Percentiles rank a stretch among this genome's conserved stretches.
Conservation (phyloP, 1,140 invertebrate genomes). For the Apis dorsata region DNA sequence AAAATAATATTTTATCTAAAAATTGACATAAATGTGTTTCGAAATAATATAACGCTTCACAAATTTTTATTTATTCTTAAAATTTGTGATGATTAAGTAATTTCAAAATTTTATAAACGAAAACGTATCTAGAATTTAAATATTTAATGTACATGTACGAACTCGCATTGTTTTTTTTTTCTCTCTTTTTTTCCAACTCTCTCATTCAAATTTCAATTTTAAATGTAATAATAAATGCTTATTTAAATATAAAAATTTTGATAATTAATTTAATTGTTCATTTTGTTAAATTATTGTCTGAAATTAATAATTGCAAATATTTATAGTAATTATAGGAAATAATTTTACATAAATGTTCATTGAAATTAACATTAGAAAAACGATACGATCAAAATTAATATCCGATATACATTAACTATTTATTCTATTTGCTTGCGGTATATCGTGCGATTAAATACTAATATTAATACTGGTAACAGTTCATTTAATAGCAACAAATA, state of each 20-base stretch:
- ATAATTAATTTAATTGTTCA: background rate
- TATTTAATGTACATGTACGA: background rate
- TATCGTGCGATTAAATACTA: constrained; percentile 19
- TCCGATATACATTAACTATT: background rate
- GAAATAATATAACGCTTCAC: background rate
- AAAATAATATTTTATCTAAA: background rate
- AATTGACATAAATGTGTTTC: background rate
- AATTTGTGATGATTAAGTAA: background rate
- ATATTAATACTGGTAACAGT: constrained; percentile 38
- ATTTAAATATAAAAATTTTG: too few species aligned
- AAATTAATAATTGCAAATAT: background rate
- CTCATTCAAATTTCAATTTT: too few species aligned
- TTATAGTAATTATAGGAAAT: background rate
- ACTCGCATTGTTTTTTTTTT: background rate
- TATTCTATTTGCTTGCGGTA: background rate
- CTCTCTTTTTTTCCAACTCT: too few species aligned
- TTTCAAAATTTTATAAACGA: background rate
- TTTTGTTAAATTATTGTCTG: background rate
- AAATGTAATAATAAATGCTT: too few species aligned
- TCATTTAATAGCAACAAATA: background rate
- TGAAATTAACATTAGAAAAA: background rate
- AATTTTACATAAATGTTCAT: background rate
- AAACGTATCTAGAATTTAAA: background rate
- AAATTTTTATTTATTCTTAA: background rate
- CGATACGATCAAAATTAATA: background rate